phyloP scores from a whole-genome alignment of 2,888 invertebrate genomes.

The Oligia fasciuncula region DNA sequence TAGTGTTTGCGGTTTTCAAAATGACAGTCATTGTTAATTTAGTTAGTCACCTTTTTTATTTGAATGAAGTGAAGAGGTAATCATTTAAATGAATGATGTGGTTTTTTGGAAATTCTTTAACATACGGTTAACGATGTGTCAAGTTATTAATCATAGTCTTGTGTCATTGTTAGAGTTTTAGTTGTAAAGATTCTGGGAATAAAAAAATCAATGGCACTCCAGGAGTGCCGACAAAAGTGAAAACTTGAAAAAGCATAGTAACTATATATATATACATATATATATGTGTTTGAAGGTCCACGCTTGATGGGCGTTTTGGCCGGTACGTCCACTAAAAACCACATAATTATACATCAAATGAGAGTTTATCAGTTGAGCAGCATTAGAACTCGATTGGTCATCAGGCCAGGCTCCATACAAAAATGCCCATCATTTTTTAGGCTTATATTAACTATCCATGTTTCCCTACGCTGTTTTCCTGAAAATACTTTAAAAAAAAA shows the following conservation, averaged over 20 bases:
- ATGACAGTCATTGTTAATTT: slow-evolving; percentile 54
- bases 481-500: background rate
- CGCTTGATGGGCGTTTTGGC: no score
- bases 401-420: no score
- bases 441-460: background rate
- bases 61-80: slow-evolving; percentile 40
- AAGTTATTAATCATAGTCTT: slow-evolving; percentile 56
- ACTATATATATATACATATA: no score
- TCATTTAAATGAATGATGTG: slow-evolving; percentile 37
- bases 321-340: no score
- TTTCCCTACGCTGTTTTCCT: background rate
- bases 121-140: slow-evolving; percentile 54
- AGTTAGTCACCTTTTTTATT: slow-evolving; percentile 50
- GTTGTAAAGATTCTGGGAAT: slow-evolving; percentile 3
- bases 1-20: slow-evolving; percentile 57
- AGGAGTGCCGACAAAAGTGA: no score
- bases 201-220: no score
- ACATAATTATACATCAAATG: no score
- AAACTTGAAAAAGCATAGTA: no score
- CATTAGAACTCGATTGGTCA: no score
- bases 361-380: no score
- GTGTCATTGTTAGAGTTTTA: slow-evolving; percentile 52
- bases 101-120: slow-evolving; percentile 44
- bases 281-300: no score
- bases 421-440: no score